Conservation (phyloP, 2,888 invertebrate genomes). For the Agrochola circellaris region DNA sequence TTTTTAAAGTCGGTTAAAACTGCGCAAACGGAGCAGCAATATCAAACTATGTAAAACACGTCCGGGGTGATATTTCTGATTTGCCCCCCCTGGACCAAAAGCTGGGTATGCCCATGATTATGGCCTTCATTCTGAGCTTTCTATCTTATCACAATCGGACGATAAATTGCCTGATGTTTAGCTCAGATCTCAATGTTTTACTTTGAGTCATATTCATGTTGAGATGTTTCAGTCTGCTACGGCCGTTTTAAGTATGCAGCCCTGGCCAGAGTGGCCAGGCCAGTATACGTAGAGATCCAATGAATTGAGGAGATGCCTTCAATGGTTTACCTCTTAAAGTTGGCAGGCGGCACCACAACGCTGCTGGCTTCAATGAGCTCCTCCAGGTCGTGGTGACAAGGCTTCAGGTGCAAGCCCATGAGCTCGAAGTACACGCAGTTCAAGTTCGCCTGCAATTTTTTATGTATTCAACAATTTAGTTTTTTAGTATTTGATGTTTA, state of each 20-base stretch:
- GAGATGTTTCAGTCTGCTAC: not conserved
- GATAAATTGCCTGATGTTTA: not conserved
- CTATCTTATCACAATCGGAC: not conserved
- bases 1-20: too few relatives aligned
- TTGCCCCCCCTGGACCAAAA: too few relatives aligned
- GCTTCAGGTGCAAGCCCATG: conserved; percentile 87
- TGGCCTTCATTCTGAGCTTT: too few relatives aligned
- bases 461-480: too few relatives aligned
- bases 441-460: conserved; percentile 78
- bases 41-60: too few relatives aligned
- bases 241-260: not conserved
- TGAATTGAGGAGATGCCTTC: not conserved
- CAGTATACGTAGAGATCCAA: not conserved
- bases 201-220: not conserved
- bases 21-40: too few relatives aligned
- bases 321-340: conserved; percentile 84
- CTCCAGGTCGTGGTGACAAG: conserved; percentile 89
- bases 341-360: conserved; percentile 80
- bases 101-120: too few relatives aligned
- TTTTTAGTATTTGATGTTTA: too few relatives aligned
- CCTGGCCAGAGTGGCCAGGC: not conserved
- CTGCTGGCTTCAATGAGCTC: conserved; percentile 83
- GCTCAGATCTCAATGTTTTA: not conserved
- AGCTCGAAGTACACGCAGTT: conserved; percentile 85
- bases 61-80: too few relatives aligned